Percentiles rank a stretch among this genome's conserved stretches.
Evolutionary conservation across 2,113 vertebrate species (phyloP).

Genomic region (Paralichthys olivaceus): DNA sequence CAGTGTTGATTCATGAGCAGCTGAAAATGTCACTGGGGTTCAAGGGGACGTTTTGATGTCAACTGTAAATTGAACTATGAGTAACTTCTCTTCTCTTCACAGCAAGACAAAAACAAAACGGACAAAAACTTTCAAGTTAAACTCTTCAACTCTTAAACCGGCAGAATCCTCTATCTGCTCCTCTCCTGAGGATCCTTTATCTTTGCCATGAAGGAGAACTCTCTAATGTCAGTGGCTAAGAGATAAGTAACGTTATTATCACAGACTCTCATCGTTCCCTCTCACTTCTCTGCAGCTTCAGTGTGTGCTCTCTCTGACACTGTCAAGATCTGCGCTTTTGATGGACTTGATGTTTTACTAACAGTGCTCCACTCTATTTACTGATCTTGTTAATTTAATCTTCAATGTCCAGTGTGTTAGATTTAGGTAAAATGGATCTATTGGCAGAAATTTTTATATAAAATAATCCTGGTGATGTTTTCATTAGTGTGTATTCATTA

Average conservation of each 20-base stretch:
- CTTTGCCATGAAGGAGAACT: constrained; percentile 22
- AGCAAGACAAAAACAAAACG: background rate
- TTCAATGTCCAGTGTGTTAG: no score
- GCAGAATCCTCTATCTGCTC: background rate
- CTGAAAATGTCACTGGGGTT: constrained; percentile 13
- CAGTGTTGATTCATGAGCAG: constrained; percentile 17
- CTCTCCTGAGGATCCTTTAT: constrained; percentile 40
- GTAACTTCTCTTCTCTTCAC: background rate
- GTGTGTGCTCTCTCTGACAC: background rate
- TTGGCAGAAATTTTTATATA: no score
- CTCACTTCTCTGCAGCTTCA: constrained; percentile 7
- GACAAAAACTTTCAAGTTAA: constrained; percentile 20
- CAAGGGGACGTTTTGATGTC: background rate
- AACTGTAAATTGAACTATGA: background rate
- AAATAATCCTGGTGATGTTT: no score
- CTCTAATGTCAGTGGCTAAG: constrained; percentile 44
- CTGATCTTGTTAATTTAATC: no score
- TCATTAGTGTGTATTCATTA: no score
- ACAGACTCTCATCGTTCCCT: background rate
- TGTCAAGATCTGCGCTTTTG: no score
- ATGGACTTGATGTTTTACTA: no score
- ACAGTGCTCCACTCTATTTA: no score
- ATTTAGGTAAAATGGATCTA: no score
- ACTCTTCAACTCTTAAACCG: constrained; percentile 33
- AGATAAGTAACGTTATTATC: constrained; percentile 47